Evolutionary conservation across 1,140 invertebrate species (phyloP).

Genomic region (Octopus bimaculoides): DNA sequence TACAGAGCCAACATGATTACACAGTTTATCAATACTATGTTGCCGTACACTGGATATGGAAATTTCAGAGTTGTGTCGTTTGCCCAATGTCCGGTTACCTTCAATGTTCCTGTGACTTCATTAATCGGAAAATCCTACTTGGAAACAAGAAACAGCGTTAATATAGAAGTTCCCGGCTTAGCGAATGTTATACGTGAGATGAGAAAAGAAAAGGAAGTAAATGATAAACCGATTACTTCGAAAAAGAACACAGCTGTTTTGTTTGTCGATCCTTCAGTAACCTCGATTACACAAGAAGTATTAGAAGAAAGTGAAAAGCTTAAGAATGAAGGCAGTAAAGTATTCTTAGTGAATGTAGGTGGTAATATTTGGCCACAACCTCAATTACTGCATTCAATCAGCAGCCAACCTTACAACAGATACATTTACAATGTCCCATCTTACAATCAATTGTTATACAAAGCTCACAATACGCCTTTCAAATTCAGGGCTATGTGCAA

Average conservation of each 20-base stretch:
- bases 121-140: background rate
- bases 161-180: background rate
- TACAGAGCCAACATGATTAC: slow-evolving; percentile 24
- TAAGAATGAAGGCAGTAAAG: background rate
- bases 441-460: background rate
- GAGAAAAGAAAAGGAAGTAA: background rate
- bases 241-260: background rate
- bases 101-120: background rate
- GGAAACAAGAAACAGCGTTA: too few relatives aligned
- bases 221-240: too few relatives aligned
- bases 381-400: background rate
- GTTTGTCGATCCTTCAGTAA: background rate
- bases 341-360: background rate
- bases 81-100: background rate
- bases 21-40: slow-evolving; percentile 25
- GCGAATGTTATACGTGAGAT: background rate
- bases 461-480: background rate
- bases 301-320: background rate
- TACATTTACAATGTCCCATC: background rate
- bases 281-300: background rate
- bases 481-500: background rate
- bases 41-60: background rate
- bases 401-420: background rate
- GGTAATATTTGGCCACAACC: background rate
- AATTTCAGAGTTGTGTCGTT: background rate